Conservation (phyloP, 2,797 vertebrate species). For the Babyrousa celebensis region DNA sequence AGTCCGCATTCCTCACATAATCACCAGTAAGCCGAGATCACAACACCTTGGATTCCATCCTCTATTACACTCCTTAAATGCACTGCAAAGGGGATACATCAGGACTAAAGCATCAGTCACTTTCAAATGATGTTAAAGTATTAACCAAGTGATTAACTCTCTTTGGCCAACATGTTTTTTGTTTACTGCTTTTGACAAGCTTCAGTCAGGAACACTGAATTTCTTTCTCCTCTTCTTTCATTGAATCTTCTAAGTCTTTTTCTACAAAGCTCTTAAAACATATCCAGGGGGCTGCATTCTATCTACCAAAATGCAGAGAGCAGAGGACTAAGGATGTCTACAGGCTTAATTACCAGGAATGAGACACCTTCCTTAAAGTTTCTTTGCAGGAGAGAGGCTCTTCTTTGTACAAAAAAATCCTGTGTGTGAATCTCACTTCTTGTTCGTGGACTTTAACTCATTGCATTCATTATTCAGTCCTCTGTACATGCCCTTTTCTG, state of each 20-base stretch:
- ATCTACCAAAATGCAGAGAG: not conserved
- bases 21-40: constrained; percentile 50
- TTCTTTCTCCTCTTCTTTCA: constrained; percentile 10
- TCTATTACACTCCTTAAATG: constrained; percentile 69
- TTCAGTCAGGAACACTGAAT: not conserved
- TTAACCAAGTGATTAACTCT: not conserved
- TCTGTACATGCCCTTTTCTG: not conserved
- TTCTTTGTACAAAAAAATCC: not conserved
- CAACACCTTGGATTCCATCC: constrained; percentile 64
- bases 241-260: constrained; percentile 38
- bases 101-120: not conserved
- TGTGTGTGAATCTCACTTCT: not conserved
- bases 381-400: not conserved
- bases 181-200: constrained; percentile 30
- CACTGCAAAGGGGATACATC: not conserved
- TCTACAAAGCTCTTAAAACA: not conserved
- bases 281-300: not conserved
- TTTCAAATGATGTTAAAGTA: constrained; percentile 31
- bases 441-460: not conserved
- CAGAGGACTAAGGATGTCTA: not conserved
- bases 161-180: not conserved
- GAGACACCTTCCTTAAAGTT: not conserved
- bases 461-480: not conserved
- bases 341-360: not conserved
- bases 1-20: constrained; percentile 73